A percentile compares a stretch with the other conserved stretches of the same genome.
These are phyloP conservation scores for Clamator glandarius DNA, from an alignment of 2,797 vertebrate genomes.

Conservation along the genomic window DNA sequence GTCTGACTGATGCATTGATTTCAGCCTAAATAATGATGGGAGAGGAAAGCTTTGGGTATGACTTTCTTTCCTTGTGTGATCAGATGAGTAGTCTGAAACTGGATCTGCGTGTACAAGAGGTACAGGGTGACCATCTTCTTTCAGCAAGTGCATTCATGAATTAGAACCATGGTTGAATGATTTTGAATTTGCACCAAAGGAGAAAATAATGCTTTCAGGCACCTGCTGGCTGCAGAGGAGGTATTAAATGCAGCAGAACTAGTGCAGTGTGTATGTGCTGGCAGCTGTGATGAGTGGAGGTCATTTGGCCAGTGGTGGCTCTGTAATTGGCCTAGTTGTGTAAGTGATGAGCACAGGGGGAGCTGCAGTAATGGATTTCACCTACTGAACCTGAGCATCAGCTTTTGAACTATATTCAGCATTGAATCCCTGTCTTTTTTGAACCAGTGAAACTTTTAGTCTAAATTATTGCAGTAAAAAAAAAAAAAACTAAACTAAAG, in stretches of 20 bases:
- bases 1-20: background rate
- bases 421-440: background rate
- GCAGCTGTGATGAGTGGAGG: background rate
- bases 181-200: background rate
- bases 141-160: background rate
- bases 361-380: background rate
- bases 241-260: background rate
- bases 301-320: background rate
- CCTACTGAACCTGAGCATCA: background rate
- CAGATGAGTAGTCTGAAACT: background rate
- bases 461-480: background rate
- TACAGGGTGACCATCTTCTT: background rate
- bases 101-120: accelerated
- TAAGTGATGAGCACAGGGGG: background rate
- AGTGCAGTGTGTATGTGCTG: background rate
- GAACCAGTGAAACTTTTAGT: background rate
- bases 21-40: background rate
- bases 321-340: background rate
- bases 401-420: background rate
- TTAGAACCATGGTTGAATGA: accelerated
- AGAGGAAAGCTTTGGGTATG: background rate
- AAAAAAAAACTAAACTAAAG: background rate
- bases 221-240: background rate
- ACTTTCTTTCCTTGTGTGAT: background rate
- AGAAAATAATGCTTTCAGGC: background rate